A percentile compares a stretch with the other conserved stretches of the same genome.
These are phyloP conservation scores for Anthoscopus minutus DNA, from an alignment of 2,113 vertebrate genomes.

Conservation along the genomic window DNA sequence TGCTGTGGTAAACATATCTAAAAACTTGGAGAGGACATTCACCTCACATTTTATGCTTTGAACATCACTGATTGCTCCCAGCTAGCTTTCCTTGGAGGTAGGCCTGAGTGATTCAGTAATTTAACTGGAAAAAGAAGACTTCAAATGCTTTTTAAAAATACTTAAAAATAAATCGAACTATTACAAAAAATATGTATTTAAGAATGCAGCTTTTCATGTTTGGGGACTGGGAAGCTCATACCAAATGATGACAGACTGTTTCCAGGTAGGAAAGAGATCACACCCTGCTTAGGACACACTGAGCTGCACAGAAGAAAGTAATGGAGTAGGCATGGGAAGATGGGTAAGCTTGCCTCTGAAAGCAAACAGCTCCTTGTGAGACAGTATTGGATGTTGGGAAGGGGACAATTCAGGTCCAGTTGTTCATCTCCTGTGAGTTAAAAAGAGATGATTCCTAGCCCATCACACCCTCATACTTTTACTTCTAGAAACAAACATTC, in stretches of 20 bases:
- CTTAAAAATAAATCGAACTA: background rate
- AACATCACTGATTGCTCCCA: background rate
- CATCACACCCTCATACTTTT: background rate
- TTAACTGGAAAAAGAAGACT: background rate
- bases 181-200: background rate
- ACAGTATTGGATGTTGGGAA: background rate
- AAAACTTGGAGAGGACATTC: background rate
- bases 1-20: background rate
- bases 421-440: background rate
- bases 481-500: background rate
- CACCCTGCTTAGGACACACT: background rate
- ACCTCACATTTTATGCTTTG: background rate
- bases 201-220: background rate
- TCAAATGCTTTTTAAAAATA: background rate
- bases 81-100: background rate
- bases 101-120: background rate
- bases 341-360: background rate
- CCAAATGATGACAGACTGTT: background rate
- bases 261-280: background rate
- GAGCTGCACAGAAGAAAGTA: background rate
- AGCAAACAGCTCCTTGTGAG: background rate
- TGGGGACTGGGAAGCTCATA: background rate
- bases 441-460: background rate
- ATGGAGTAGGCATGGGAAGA: background rate
- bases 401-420: background rate